Percentiles rank a stretch among this genome's conserved stretches.
These are phyloP conservation scores for Mus minutoides DNA, from an alignment of 2,797 vertebrate genomes.

Conservation along the genomic window DNA sequence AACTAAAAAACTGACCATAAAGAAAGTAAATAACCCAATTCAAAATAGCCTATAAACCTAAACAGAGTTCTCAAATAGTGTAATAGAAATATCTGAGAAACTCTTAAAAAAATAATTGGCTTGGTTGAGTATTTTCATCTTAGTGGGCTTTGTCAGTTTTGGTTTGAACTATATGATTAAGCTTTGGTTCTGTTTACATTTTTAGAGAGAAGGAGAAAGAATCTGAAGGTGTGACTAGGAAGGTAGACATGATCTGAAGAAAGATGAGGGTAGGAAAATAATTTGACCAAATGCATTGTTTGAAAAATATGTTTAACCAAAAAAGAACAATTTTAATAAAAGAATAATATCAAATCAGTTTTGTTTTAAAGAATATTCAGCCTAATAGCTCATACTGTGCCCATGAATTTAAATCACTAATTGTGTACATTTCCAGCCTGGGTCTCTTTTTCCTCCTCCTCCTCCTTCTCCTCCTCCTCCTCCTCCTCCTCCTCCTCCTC, in stretches of 20 bases:
- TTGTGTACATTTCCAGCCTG: not conserved
- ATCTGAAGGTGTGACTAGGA: not conserved
- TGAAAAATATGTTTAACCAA: not conserved
- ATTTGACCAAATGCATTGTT: not conserved
- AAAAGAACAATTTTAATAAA: not conserved
- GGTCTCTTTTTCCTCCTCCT: too few species aligned
- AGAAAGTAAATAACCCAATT: not conserved
- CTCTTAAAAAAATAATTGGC: not conserved
- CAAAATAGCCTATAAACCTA: not conserved
- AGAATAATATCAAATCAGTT: not conserved
- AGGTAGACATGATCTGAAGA: too few species aligned
- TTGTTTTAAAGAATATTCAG: not conserved
- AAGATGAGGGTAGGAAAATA: not conserved
- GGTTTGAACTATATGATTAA: not conserved
- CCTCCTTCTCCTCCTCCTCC: too few species aligned
- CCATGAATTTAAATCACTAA: not conserved
- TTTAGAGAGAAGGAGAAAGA: not conserved
- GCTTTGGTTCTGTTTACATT: not conserved
- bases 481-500: too few species aligned
- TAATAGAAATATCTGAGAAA: not conserved
- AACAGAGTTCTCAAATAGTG: not conserved
- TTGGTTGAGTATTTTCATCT: not conserved
- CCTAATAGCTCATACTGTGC: not conserved
- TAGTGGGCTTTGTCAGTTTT: not conserved
- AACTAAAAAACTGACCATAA: not conserved